Evolutionary conservation across 1,140 invertebrate genomes (phyloP), one percentile per base, ranked within the genome.

Genomic region (Diachasma alloeum): DNA sequence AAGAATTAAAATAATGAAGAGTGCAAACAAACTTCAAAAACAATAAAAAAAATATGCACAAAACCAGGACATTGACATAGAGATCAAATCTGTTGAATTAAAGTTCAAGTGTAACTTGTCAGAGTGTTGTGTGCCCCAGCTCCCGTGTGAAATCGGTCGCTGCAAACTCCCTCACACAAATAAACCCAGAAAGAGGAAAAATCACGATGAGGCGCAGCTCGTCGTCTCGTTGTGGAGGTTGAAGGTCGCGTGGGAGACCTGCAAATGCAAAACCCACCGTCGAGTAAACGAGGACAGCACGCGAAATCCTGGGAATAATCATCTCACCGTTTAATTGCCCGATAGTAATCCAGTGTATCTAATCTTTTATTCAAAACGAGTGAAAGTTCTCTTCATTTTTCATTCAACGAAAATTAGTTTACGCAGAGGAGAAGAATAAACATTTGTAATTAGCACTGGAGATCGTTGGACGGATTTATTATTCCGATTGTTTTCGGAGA

Each of bases 181-280:
- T n/a, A 42, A 59, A 63, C 19, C 56, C 11, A 56, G 31, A 31
- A 31, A 31, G 6, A 31, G 2, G 6, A 31, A 31, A 31, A 31
- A 2, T 31, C n/a, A 17, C 15, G 42, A 67, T 67, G 31, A 72
- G 72, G 75, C 15, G 22, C 44, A 68, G 42, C 66, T 79, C 73
- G 76, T 79, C 78, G 69, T 76, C 22, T 63, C 48, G 63, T 42
- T 68, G 48, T 53, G 48, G 68, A 77, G 67, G 56, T 76, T 75
- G 81, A 84, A 81, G 83, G 83, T 85, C 82, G 83, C 81, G 85
- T 87, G 84, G 82, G 86, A 86, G 86, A 78, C 79, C 82, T 82
- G 80, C n/a, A 79, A 81, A 82, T 53, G 69, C 74, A 72, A n/a
- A 79, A 77, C 74, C 78, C 75, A 69, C 59, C 59, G 76, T 19